Conservation (phyloP, 2,888 invertebrate genomes). For the Pammene aurita region DNA sequence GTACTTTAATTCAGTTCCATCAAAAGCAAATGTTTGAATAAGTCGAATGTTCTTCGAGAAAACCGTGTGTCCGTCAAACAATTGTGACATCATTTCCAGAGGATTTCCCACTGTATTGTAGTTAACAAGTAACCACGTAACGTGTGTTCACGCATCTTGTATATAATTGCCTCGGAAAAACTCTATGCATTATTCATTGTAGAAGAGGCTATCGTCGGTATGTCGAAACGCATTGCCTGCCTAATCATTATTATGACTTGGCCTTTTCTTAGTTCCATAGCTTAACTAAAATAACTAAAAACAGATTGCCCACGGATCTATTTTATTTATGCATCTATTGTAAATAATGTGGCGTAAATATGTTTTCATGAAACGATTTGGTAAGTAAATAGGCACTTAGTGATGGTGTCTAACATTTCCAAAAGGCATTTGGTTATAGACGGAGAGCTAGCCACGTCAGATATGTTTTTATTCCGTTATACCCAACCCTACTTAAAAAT, state of each 20-base stretch:
- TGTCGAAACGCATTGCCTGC: conserved; percentile 17
- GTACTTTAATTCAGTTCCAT: background rate
- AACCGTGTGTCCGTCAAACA: conserved; percentile 10
- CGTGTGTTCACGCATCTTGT: conserved; percentile 23
- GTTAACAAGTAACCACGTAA: conserved; percentile 28
- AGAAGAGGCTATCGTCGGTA: conserved; percentile 25
- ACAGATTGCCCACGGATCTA: too few relatives aligned
- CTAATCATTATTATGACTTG: conserved; percentile 9
- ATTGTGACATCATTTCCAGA: conserved; percentile 37
- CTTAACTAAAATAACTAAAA: too few relatives aligned
- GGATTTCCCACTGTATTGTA: conserved; percentile 33
- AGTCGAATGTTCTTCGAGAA: conserved; percentile 13
- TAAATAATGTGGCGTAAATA: too few relatives aligned
- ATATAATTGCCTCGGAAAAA: conserved; percentile 31
- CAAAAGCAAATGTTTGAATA: background rate
- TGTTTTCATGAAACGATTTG: too few relatives aligned
- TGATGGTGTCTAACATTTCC: too few relatives aligned
- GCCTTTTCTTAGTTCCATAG: conserved; percentile 12
- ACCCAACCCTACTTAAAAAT: background rate
- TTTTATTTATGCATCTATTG: too few relatives aligned
- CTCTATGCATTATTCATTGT: conserved; percentile 36
- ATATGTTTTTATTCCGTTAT: too few relatives aligned
- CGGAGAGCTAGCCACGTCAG: too few relatives aligned
- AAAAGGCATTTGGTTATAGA: too few relatives aligned
- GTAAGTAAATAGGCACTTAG: too few relatives aligned